Conservation (phyloP, 2,888 invertebrate genomes). For the Tortrix viridana region DNA sequence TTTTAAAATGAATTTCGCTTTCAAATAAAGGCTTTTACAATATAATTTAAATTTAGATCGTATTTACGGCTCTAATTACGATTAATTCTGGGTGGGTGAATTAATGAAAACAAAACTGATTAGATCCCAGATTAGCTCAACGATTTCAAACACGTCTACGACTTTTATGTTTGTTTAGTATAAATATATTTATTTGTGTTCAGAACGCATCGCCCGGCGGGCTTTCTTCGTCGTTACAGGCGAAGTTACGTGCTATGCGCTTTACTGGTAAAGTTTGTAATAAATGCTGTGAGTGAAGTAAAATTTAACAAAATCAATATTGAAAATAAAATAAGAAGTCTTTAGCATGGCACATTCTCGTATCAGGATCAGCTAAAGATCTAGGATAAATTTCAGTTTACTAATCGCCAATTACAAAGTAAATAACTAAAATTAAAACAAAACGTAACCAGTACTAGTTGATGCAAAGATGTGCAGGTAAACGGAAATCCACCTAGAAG, state of each 20-base stretch:
- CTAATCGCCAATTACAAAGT: conserved; percentile 39
- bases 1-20: too few relatives aligned
- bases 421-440: conserved; percentile 25
- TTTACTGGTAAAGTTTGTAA: conserved; percentile 50
- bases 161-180: background rate
- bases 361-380: conserved; percentile 76
- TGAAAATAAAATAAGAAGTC: conserved; percentile 77
- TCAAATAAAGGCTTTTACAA: too few relatives aligned
- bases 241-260: conserved; percentile 69
- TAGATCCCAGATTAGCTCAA: background rate
- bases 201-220: conserved; percentile 61
- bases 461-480: conserved; percentile 44
- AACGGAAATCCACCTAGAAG: conserved; percentile 73
- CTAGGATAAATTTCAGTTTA: conserved; percentile 72
- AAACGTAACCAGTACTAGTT: conserved; percentile 24
- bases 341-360: conserved; percentile 83
- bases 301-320: conserved; percentile 72
- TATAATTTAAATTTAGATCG: conserved; percentile 7
- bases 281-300: conserved; percentile 72
- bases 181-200: conserved; percentile 26
- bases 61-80: conserved; percentile 5
- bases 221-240: conserved; percentile 56
- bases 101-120: conserved; percentile 7
- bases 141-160: background rate
- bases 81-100: conserved; percentile 7